Evolutionary conservation across 2,113 vertebrate species (phyloP), one percentile per base, ranked within the genome.

Genomic region (Scomber scombrus): DNA sequence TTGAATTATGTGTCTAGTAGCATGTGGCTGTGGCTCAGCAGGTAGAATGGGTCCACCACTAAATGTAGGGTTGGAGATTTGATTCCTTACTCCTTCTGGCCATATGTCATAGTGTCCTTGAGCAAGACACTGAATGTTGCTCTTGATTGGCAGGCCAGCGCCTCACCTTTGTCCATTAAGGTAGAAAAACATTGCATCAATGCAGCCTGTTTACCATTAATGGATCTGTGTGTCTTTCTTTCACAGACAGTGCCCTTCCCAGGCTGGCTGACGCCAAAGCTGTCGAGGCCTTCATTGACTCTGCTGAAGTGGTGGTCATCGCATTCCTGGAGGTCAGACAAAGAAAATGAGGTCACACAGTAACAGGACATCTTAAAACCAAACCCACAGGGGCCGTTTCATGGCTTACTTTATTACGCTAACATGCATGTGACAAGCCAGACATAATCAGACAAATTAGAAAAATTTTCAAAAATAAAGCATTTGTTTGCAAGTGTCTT

Each of bases 311-410:
- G 88, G 95, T 88, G 0, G 88, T 98, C 66, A 45, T 99, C 58
- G 97, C 97, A 82, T 98, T 99, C 91, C 95, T 99, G 78, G 95
- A 98, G 97, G 98, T 99, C 78, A 92, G 93, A 77, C n/a, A 40
- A 40, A 16, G 11, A 9, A 19, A 21, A 49, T 26, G 10, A 43
- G 52, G 18, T 19, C 52, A 54, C 31, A 61, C 31, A 40, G 31
- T 45, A 47, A 57, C 34, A 40, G 9, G 34, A 63, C 55, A 21
- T 23, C 5, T 16, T 70, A 54, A n/a, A 21, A 66, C 66, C 19
- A 11, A 55, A 65, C 23, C 66, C 56, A 55, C 52, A 31, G 18
- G n/a, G 8, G 13, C 19, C 23, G 57, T 66, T 80, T 77, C 47
- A 71, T 4, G 26, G 26, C 46, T 64, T 13, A 47, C 31, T 78